Conservation (phyloP, 92 coral and sea anemone genomes). For the Phenganax subtilis region DNA sequence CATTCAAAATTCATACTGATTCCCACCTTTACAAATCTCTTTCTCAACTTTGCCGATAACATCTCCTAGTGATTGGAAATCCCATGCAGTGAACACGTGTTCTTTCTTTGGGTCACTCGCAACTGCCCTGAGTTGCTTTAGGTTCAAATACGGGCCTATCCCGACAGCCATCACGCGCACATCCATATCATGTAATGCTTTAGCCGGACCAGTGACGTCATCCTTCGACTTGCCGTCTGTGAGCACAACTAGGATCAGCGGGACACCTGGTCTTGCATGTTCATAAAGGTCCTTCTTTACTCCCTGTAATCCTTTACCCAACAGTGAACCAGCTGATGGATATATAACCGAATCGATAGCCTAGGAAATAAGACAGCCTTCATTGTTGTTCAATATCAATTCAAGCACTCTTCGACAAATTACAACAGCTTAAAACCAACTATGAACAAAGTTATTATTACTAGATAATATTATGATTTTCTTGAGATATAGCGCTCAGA, state of each 20-base stretch:
- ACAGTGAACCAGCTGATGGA: constrained; percentile 25
- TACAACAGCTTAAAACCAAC: no score
- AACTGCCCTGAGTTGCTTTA: constrained; percentile 17
- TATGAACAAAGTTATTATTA: no score
- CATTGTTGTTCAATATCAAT: no score
- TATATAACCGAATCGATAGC: constrained; percentile 28
- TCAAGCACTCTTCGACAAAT: no score
- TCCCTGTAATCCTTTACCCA: constrained; percentile 35
- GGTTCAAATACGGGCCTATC: constrained; percentile 36
- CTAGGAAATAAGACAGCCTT: background rate
- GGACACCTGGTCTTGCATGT: constrained; percentile 39
- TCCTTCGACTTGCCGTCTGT: constrained; percentile 40
- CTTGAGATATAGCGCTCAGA: no score
- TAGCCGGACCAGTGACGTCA: constrained; percentile 28
- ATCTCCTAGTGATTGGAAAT: constrained; percentile 24
- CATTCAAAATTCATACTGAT: background rate
- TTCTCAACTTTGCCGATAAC: constrained; percentile 26
- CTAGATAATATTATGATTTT: no score
- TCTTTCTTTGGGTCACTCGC: constrained; percentile 37
- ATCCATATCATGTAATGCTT: constrained; percentile 20
- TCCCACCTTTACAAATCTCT: constrained; percentile 40
- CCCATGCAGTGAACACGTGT: constrained; percentile 31
- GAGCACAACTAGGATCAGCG: constrained; percentile 35
- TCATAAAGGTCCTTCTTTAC: constrained; percentile 26
- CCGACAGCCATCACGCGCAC: constrained; percentile 38